phyloP scores from a whole-genome alignment of 2,797 vertebrate species.

The Enteromius treurensis region DNA sequence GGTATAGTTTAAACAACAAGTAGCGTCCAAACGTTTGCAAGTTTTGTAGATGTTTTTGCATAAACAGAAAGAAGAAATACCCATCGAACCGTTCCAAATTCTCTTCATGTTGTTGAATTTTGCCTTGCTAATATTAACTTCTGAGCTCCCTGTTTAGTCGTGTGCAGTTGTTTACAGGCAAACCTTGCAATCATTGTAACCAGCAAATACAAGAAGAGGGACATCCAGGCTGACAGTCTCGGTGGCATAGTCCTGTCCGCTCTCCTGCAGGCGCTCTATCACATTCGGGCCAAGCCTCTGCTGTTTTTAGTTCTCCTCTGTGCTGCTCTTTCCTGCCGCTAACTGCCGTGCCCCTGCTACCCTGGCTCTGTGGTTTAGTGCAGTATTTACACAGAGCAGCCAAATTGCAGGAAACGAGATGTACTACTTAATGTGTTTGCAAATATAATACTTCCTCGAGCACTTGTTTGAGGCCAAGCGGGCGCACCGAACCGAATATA shows the following conservation, averaged over 20 bases:
- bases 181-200: constrained; percentile 69
- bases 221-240: constrained; percentile 72
- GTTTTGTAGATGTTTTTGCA: constrained; percentile 12
- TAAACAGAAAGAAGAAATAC: background rate
- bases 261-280: constrained; percentile 61
- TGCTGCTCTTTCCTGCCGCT: constrained; percentile 47
- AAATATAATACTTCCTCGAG: constrained; percentile 79
- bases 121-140: constrained; percentile 48
- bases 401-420: constrained; percentile 79
- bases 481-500: constrained; percentile 68
- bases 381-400: constrained; percentile 71
- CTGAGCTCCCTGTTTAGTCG: constrained; percentile 48
- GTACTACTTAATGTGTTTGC: constrained; percentile 78
- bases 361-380: constrained; percentile 59
- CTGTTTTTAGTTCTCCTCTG: constrained; percentile 63
- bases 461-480: constrained; percentile 66
- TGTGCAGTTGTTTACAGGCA: constrained; percentile 58
- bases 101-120: constrained; percentile 35
- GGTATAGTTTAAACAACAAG: constrained; percentile 3
- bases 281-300: constrained; percentile 63
- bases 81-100: constrained; percentile 21
- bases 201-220: constrained; percentile 65
- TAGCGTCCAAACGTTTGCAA: constrained; percentile 30
- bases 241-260: constrained; percentile 64
- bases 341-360: constrained; percentile 37